These are phyloP conservation scores for Periparus ater DNA, from an alignment of 2,797 vertebrate species.

Conservation along the genomic window DNA sequence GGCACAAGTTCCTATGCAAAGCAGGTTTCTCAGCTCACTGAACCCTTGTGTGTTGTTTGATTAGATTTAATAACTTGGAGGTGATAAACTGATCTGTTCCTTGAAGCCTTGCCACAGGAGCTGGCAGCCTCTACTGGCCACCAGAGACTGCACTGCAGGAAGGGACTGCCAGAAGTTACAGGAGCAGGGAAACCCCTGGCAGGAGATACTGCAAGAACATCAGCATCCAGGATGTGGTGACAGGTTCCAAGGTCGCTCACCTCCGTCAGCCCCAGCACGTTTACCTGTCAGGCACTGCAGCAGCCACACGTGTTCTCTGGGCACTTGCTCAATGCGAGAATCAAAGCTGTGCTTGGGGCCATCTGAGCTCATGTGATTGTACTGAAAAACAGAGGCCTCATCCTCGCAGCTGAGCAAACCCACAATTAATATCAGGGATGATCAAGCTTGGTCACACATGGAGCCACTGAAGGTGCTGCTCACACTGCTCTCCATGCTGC, in stretches of 20 bases:
- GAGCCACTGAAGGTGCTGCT: not conserved
- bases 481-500: rapidly evolving
- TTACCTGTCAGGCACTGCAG: not conserved
- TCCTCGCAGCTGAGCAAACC: not conserved
- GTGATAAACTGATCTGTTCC: not conserved
- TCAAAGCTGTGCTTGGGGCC: slow-evolving; percentile 1
- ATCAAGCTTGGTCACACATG: not conserved
- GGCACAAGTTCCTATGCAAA: not conserved
- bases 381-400: not conserved
- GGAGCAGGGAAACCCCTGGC: not conserved
- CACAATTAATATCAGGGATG: not conserved
- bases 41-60: not conserved
- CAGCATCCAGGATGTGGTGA: not conserved
- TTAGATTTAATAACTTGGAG: not conserved
- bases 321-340: not conserved
- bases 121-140: not conserved
- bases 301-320: not conserved
- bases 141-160: not conserved
- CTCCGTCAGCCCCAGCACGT: rapidly evolving
- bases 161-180: not conserved
- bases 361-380: not conserved
- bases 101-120: not conserved
- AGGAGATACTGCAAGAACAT: not conserved
- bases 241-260: not conserved
- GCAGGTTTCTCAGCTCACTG: not conserved